Conservation (phyloP, 2,888 invertebrate species). For the Meandrusa payeni region DNA sequence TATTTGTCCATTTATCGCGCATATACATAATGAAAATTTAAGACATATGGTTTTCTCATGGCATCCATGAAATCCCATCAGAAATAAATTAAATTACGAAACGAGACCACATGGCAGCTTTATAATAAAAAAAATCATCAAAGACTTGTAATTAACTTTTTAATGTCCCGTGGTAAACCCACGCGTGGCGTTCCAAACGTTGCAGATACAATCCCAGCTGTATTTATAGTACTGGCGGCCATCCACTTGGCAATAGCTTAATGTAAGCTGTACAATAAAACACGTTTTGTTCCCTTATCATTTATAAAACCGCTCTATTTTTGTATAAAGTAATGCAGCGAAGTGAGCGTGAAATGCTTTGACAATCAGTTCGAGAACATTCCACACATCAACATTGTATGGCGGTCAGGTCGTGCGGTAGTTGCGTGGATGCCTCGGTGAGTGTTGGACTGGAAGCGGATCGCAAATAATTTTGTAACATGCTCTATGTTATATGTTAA, state of each 20-base stretch:
- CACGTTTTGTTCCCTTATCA: constrained; percentile 10
- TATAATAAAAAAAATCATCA: no score
- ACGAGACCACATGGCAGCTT: no score
- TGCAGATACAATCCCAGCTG: constrained; percentile 5
- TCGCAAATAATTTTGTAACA: no score
- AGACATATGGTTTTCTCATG: no score
- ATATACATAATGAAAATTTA: no score
- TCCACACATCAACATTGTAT: constrained; percentile 7
- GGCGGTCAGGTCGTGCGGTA: no score
- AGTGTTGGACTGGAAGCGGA: no score
- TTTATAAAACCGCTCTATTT: constrained; percentile 15
- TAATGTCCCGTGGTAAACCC: background rate
- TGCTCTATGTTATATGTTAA: no score
- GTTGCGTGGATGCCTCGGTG: no score
- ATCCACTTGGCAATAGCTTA: constrained; percentile 44
- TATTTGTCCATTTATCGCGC: no score
- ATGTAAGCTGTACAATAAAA: constrained; percentile 12
- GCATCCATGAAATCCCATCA: no score
- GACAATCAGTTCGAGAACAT: background rate
- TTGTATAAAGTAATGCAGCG: constrained; percentile 8
- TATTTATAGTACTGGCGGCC: constrained; percentile 46
- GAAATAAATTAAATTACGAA: no score
- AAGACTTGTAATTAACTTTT: constrained; percentile 13
- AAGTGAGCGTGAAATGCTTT: constrained; percentile 8
- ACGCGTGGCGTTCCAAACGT: constrained; percentile 10